phyloP scores from a whole-genome alignment of 2,797 vertebrate genomes.

The Poecilia velifera region DNA sequence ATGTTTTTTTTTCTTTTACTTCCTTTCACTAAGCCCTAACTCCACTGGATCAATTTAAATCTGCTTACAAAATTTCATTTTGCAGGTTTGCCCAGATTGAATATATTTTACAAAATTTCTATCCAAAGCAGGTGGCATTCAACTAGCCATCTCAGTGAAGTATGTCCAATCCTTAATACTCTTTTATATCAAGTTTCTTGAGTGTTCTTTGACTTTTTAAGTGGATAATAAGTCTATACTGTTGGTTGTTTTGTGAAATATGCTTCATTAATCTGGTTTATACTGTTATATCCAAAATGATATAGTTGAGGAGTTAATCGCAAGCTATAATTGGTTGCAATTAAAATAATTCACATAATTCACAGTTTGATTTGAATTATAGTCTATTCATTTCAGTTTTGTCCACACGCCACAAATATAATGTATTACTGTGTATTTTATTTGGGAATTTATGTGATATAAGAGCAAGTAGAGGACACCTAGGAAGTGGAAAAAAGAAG shows the following conservation, averaged over 20 bases:
- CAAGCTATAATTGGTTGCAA: not conserved
- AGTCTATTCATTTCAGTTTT: not conserved
- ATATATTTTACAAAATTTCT: constrained; percentile 21
- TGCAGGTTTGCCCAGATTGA: constrained; percentile 17
- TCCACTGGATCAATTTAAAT: constrained; percentile 25
- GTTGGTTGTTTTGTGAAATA: constrained; percentile 7
- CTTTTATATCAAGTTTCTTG: constrained; percentile 12
- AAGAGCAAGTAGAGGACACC: not conserved
- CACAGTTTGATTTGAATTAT: not conserved
- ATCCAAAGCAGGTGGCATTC: constrained; percentile 16
- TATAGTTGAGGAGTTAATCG: not conserved
- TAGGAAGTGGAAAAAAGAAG: not conserved
- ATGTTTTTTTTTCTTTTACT: constrained; percentile 54
- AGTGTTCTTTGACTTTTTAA: constrained; percentile 18
- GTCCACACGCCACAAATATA: not conserved
- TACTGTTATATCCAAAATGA: not conserved
- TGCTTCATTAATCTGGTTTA: not conserved
- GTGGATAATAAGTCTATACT: constrained; percentile 13
- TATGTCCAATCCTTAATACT: constrained; percentile 30
- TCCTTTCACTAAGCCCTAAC: constrained; percentile 47
- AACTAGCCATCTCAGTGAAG: constrained; percentile 38
- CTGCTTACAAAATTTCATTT: constrained; percentile 44
- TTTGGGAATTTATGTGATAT: not conserved
- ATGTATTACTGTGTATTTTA: not conserved
- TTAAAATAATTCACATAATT: not conserved